Evolutionary conservation across 37 sponge, comb jelly and placozoan species (phyloP).

Genomic region (Spongia lamella): DNA sequence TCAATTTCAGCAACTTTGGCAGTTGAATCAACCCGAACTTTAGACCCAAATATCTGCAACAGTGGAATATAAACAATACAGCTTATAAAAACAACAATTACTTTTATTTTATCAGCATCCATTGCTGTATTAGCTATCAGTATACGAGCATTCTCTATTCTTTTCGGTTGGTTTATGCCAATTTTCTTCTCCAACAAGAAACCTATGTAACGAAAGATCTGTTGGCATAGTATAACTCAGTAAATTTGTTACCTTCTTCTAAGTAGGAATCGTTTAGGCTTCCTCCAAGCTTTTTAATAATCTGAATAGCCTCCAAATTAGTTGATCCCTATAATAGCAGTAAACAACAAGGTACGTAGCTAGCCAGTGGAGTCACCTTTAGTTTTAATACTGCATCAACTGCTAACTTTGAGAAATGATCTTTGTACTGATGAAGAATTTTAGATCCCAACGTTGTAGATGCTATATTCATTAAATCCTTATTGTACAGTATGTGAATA

Average conservation of each 20-base stretch:
- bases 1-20: conserved; percentile 95
- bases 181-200: conserved; percentile 97
- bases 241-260: conserved; percentile 80
- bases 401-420: conserved; percentile 91
- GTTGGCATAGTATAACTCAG: no score
- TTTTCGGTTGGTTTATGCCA: conserved; percentile 96
- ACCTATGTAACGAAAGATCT: conserved; percentile 33
- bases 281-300: conserved; percentile 96
- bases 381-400: conserved; percentile 91
- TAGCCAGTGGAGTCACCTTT: conserved; percentile 35
- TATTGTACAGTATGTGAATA: not conserved
- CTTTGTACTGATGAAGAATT: conserved; percentile 92
- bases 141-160: conserved; percentile 88
- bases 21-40: conserved; percentile 91
- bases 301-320: conserved; percentile 86
- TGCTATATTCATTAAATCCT: conserved; percentile 95
- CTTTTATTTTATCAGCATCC: conserved; percentile 99
- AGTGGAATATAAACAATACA: conserved; percentile 1
- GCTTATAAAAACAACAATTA: conserved; percentile 24
- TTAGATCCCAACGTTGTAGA: conserved; percentile 97
- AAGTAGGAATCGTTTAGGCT: conserved; percentile 88
- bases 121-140: conserved; percentile 98
- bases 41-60: conserved; percentile 78
- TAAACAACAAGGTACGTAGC: not conserved
- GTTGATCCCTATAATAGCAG: conserved; percentile 43